These are phyloP conservation scores for Oscheius sp. DNA, from an alignment of 2,888 invertebrate species.

Conservation along the genomic window DNA sequence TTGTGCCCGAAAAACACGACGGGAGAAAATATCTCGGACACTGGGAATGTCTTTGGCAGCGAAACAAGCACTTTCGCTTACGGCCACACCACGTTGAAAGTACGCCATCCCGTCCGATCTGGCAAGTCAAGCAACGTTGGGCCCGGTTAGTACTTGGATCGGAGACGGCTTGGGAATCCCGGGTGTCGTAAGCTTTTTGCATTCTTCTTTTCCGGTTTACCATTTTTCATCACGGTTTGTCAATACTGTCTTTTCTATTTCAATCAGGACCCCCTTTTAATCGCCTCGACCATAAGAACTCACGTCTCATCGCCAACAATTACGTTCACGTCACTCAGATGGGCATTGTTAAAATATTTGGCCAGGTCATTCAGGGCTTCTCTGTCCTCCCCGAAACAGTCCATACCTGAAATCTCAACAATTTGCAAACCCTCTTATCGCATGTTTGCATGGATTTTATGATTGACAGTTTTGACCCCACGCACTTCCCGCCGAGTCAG, in stretches of 20 bases:
- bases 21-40: not conserved
- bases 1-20: not conserved
- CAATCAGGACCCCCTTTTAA: not conserved
- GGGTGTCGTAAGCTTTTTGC: no score
- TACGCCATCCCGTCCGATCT: no score
- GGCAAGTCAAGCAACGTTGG: no score
- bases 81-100: no score
- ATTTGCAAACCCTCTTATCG: not conserved
- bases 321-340: conserved; percentile 71
- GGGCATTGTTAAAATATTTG: conserved; percentile 71
- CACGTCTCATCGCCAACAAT: conserved; percentile 74
- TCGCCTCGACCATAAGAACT: conserved; percentile 33
- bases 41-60: not conserved
- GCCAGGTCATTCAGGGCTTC: conserved; percentile 72
- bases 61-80: not conserved
- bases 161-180: no score
- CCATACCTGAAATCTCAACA: conserved; percentile 60
- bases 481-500: conserved; percentile 3
- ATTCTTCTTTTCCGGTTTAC: no score
- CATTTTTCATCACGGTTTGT: no score
- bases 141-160: no score
- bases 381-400: conserved; percentile 73
- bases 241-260: not conserved
- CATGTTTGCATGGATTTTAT: not conserved
- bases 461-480: conserved; percentile 12